A percentile compares a stretch with the other conserved stretches of the same genome.
Conservation (phyloP, 2,888 invertebrate genomes). For the Drosophila diplacantha region DNA sequence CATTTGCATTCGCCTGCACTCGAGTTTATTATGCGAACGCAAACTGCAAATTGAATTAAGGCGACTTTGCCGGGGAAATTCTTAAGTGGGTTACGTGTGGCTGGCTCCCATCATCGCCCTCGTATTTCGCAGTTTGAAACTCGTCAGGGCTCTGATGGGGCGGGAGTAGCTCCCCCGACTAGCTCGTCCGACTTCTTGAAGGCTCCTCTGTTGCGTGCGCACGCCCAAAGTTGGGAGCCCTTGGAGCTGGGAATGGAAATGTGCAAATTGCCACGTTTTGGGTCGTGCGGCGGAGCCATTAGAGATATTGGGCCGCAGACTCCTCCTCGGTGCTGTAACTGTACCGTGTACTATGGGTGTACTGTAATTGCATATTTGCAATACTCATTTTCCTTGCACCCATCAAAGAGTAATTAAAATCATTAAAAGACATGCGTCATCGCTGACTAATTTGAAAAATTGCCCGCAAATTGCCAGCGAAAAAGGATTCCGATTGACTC, state of each 20-base stretch:
- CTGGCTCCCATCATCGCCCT: constrained; percentile 26
- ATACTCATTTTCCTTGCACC: constrained; percentile 39
- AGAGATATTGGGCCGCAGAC: constrained; percentile 31
- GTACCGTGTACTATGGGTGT: neutral
- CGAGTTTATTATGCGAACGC: constrained; percentile 43
- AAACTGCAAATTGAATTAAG: constrained; percentile 68
- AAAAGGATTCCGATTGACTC: constrained; percentile 14
- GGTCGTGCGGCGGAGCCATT: constrained; percentile 23
- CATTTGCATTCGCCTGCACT: constrained; percentile 50
- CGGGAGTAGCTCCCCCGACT: constrained; percentile 15
- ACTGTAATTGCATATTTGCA: constrained; percentile 32
- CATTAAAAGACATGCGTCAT: constrained; percentile 55
- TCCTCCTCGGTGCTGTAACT: constrained; percentile 3
- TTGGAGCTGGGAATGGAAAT: constrained; percentile 16
- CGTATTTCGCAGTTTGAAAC: constrained; percentile 51
- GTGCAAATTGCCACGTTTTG: constrained; percentile 35
- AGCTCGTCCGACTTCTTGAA: constrained; percentile 19
- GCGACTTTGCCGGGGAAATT: constrained; percentile 38
- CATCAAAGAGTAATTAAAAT: constrained; percentile 41
- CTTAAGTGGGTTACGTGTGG: constrained; percentile 38
- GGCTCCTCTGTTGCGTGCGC: constrained; percentile 52
- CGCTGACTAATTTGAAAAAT: constrained; percentile 46
- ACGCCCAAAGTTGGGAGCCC: constrained; percentile 48
- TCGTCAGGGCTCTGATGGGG: constrained; percentile 54
- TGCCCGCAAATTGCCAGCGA: constrained; percentile 30